Base-by-base conservation (phyloP, 2,797 vertebrate genomes). In the Vireo griseus region DNA sequence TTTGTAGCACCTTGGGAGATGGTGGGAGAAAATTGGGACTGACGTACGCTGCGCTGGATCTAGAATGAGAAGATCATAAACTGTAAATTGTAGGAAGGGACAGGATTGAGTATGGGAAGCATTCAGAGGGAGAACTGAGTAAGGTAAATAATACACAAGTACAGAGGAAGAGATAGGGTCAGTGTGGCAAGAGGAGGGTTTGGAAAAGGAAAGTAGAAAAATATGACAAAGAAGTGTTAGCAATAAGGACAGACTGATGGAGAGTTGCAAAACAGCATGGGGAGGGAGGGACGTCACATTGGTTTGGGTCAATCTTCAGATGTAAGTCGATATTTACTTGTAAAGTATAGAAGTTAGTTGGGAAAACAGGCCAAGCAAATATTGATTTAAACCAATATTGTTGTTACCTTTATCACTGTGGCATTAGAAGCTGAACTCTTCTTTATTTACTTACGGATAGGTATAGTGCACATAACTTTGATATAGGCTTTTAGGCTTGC, bases 351-450 rank as follows among this genome's bases (percentile, higher is more conserved):
- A 94, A 96, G 79, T 92, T 94, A 73, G 62, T 84, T 91, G 73
- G 69, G 66, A 91, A 95, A 94, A 75, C 55, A 88, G 67, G n/a
- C 79, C 54, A 77, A 59, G 37, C 69, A 94, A 96, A 92, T 95
- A 94, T 93, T 95, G 86, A 90, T 94, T 95, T 93, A 84, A 95
- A 87, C 37, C 63, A 79, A 93, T 84, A 83, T 83, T 95, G 55
- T 90, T 96, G 66, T 76, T 96, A 66, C 42, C 35, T 95, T 93
- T 97, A 78, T 96, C 81, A 62, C 68, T 59, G 13, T 59, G 58
- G 37, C 55, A 67, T 81, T 94, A 86, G 66, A 92, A 89, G 68
- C 55, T 91, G 90, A 94, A 90, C 55, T 92, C 29, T 55, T 94
- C 68, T 94, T 88, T 96, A 74, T 95, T 97, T 92, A 94, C 93